Evolutionary conservation across 2,888 invertebrate genomes (phyloP).

Genomic region (Patella ulyssiponensis): DNA sequence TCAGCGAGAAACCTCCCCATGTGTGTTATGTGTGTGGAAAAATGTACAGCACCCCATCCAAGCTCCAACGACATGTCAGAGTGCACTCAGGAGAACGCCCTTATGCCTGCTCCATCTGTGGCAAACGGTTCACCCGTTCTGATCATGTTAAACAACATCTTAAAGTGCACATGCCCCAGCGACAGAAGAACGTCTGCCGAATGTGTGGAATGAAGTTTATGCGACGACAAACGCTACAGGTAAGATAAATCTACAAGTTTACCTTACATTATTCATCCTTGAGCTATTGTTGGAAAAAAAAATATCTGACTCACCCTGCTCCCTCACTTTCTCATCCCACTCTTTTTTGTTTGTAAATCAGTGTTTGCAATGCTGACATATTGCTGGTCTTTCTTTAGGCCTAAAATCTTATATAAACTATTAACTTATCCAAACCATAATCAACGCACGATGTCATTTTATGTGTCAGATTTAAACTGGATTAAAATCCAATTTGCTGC

Average conservation of each 20-base stretch:
- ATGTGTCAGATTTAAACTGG: no score
- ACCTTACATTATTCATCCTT: no score
- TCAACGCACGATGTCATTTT: no score
- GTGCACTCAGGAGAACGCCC: slow-evolving; percentile 61
- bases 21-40: slow-evolving; percentile 58
- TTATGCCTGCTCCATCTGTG: slow-evolving; percentile 57
- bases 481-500: no score
- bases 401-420: no score
- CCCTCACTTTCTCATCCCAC: no score
- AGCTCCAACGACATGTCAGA: slow-evolving; percentile 59
- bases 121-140: slow-evolving; percentile 56
- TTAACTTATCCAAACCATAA: no score
- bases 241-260: neutral
- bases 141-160: slow-evolving; percentile 62
- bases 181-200: slow-evolving; percentile 53
- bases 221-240: slow-evolving; percentile 47
- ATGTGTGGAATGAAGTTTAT: slow-evolving; percentile 57
- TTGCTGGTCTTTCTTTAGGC: no score
- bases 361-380: no score
- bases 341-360: no score
- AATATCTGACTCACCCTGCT: no score
- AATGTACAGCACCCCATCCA: slow-evolving; percentile 57
- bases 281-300: no score
- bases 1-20: slow-evolving; percentile 45
- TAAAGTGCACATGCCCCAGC: slow-evolving; percentile 53